Conservation (phyloP, 2,888 invertebrate genomes). For the Silvanus unidentatus region DNA sequence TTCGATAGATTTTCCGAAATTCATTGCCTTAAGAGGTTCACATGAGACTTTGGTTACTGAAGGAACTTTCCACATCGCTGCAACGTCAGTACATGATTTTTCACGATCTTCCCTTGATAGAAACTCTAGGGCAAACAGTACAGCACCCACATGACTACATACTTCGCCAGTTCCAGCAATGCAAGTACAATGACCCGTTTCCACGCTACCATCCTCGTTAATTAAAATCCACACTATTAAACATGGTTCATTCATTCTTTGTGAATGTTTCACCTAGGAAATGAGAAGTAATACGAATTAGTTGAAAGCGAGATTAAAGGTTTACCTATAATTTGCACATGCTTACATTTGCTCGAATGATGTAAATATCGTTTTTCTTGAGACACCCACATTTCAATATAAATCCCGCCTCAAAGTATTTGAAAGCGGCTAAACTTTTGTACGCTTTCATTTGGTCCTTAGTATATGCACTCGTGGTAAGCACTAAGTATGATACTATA, state of each 20-base stretch:
- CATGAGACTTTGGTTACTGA: too few species aligned
- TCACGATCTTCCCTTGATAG: constrained; percentile 7
- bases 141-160: constrained; percentile 11
- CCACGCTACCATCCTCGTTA: not conserved
- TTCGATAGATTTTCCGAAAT: too few species aligned
- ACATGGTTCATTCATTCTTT: not conserved
- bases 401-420: too few species aligned
- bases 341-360: too few species aligned
- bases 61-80: constrained; percentile 8
- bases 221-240: not conserved
- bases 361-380: too few species aligned
- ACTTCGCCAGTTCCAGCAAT: constrained; percentile 10
- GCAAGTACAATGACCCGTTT: constrained; percentile 8
- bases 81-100: constrained; percentile 6
- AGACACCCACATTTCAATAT: too few species aligned
- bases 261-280: constrained; percentile 5
- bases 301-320: too few species aligned
- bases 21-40: too few species aligned
- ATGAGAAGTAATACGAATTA: too few species aligned
- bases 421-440: not conserved
- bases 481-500: not conserved
- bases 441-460: not conserved
- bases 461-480: not conserved
- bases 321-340: too few species aligned
- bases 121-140: constrained; percentile 11